Base-by-base conservation (phyloP, 2,797 vertebrate species). In the Sebastes miniatus region DNA sequence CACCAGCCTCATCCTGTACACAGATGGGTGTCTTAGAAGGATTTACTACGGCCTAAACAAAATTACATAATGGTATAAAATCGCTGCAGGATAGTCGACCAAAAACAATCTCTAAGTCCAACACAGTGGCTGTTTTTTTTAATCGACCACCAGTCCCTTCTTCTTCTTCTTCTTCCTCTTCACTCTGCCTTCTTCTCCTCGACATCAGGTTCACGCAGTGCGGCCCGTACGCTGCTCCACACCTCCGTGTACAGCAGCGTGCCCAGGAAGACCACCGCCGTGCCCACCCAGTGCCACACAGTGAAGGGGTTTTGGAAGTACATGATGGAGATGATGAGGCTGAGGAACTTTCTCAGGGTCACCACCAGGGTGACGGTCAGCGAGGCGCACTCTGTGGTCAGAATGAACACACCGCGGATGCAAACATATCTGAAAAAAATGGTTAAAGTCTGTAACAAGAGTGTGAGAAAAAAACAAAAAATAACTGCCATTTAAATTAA, bases 281-380 rank as follows among this genome's bases (percentile, higher is more conserved):
- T 99, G 81, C 98, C 99, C 79, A 97, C 66, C 98, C 99, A 99
- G 94, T 99, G 99, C 98, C 97, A 99, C 64, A 43, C 1, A 0
- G 98, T 99, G 93, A 99, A 99, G 31, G 98, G 96, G 91, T 99
- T 99, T 80, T 72, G 95, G 91, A 99, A 99, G 91, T 99, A 99
- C 61, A 97, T 67, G 92, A 99, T 99, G 91, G 98, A 99, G 89
- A 99, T 95, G 91, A 99, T 99, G 93, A 99, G 98, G 93, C 99
- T 99, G 91, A 99, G 83, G 10, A 99, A 99, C 90, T 99, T 99
- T 22, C 99, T 97, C 1, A 99, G 95, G 0, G 99, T 99, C 89
- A 99, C 98, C 43, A 99, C 97, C 69, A 99, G 93, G 0, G 99
- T 99, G 86, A 99, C 99, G 0, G 99, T 99, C 50, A 99, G 97